phyloP scores from a whole-genome alignment of 2,797 vertebrate species.

The Hipposideros larvatus region DNA sequence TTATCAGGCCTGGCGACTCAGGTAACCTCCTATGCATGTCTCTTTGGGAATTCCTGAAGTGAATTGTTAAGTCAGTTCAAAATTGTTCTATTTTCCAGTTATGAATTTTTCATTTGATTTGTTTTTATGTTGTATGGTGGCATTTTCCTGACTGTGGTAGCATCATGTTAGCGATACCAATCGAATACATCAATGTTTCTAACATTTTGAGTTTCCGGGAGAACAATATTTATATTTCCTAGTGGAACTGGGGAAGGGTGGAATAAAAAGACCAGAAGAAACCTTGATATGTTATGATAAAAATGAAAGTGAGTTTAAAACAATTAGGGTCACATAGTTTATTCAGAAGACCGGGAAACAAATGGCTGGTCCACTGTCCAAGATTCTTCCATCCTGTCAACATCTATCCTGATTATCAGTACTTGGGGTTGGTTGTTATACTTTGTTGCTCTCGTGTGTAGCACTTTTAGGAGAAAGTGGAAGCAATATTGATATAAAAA shows the following conservation, averaged over 20 bases:
- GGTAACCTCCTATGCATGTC: accelerated
- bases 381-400: conserved; percentile 63
- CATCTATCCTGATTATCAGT: conserved; percentile 33
- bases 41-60: not conserved
- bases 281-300: not conserved
- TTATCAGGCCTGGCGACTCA: not conserved
- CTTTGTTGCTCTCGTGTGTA: not conserved
- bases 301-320: conserved; percentile 46
- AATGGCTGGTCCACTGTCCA: not conserved
- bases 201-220: not conserved
- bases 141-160: not conserved
- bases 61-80: not conserved
- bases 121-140: not conserved
- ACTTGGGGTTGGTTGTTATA: conserved; percentile 49
- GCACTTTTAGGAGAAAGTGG: conserved; percentile 53
- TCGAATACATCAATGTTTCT: not conserved
- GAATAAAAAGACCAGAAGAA: conserved; percentile 1
- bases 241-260: not conserved
- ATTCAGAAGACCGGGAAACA: conserved; percentile 46
- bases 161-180: not conserved
- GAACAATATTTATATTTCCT: conserved; percentile 24
- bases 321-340: not conserved
- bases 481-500: conserved; percentile 48
- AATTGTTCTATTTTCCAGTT: not conserved
- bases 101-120: not conserved